Base-by-base conservation (phyloP, 2,888 invertebrate genomes). In the Cosmopolites sordidus region DNA sequence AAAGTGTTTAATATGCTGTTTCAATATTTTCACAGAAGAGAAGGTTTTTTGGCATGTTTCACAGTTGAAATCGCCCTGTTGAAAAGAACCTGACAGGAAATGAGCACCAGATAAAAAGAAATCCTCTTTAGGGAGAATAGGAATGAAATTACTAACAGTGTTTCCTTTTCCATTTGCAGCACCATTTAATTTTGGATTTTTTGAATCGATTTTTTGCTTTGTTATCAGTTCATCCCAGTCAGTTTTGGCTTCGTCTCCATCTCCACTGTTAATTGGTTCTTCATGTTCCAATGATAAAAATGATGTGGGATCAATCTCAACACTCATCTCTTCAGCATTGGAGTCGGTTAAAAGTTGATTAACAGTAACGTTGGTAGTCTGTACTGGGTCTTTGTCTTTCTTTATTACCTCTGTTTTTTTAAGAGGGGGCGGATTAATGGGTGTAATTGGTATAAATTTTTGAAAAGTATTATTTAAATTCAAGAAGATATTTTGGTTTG, bases 321-420 rank as follows among this genome's bases (percentile, higher is more conserved):
- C 68, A 54, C 73, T 73, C 16, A 73, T 60, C 58, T 73, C 73
- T 59, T 73, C 73, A 9, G 67, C 67, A 59, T 71, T 71, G 3
- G 59, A 64, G 49, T 69, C 67, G 4, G 63, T 69, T 33, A 69
- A 52, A 2, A 69, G 53, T 51, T 66, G 62, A 51, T 60, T 64
- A n/a, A 69, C 65, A 44, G 62, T 66, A 11, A 63, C 40, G 51
- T 64, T 62, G 14, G 30, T 40, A 14, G 48, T 44, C 16, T 40
- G 40, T 9, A 66, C 64, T 42, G 61, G 64, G 9, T 63, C 48
- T 46, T 63, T 61, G 16, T 40, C 40, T n/a, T 52, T 56, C 18
- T 62, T 61, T 8, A 39, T 39, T 5, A 48, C 1, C n/a, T 59
- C 58, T n/a, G 16, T 16, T 47, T 56, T 59, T 38, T 54, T 52